These are phyloP conservation scores for Apis dorsata DNA, from an alignment of 1,140 invertebrate species.

Conservation along the genomic window DNA sequence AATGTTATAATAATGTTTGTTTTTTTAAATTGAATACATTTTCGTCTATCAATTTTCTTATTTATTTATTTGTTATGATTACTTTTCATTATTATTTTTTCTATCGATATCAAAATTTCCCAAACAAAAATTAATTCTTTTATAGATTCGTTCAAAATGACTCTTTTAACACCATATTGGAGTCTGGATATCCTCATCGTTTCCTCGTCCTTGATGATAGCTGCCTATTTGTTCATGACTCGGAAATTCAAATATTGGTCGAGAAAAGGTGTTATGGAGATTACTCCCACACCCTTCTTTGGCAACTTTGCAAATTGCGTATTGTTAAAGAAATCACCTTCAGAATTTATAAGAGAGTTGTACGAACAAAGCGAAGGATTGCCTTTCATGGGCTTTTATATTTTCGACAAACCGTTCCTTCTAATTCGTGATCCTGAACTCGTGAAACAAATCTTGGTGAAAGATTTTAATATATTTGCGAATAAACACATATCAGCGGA, in stretches of 20 bases:
- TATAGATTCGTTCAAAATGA: constrained; percentile 42
- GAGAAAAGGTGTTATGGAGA: constrained; percentile 66
- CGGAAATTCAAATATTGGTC: constrained; percentile 77
- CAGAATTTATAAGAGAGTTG: constrained; percentile 46
- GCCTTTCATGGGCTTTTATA: constrained; percentile 71
- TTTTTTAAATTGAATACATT: too few species aligned
- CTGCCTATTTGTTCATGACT: constrained; percentile 68
- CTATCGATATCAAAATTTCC: not conserved
- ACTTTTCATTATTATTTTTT: too few species aligned
- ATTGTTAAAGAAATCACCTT: constrained; percentile 29
- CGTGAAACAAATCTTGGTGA: constrained; percentile 77
- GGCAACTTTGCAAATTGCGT: constrained; percentile 69
- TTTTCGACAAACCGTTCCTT: constrained; percentile 73
- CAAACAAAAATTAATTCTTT: not conserved
- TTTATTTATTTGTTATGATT: too few species aligned
- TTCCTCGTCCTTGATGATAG: not conserved
- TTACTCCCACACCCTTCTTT: constrained; percentile 66
- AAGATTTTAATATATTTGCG: constrained; percentile 78
- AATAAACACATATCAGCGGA: constrained; percentile 64
- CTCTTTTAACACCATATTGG: constrained; percentile 51
- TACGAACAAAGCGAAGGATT: constrained; percentile 53
- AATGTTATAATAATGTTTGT: too few species aligned
- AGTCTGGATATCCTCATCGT: constrained; percentile 41
- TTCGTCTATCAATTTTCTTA: too few species aligned
- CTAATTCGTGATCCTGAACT: constrained; percentile 77